phyloP scores from a whole-genome alignment of 2,888 invertebrate genomes.

The Onchidella celtica region DNA sequence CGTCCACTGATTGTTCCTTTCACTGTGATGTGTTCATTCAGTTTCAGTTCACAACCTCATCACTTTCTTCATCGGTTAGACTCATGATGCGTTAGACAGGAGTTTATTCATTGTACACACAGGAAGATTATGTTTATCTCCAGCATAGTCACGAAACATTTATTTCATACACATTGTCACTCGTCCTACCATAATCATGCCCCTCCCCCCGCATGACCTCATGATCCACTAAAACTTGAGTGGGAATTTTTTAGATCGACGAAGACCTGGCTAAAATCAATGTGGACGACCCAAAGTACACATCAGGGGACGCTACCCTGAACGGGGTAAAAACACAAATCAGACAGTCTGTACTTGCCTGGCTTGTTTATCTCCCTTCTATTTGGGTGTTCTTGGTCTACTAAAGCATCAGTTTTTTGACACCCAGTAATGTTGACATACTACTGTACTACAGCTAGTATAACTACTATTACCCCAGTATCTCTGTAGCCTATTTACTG shows the following conservation, averaged over 20 bases:
- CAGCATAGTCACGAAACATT: no score
- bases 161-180: no score
- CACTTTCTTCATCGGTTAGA: no score
- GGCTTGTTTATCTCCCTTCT: slow-evolving; percentile 30
- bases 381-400: slow-evolving; percentile 25
- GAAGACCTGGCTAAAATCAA: slow-evolving; percentile 80
- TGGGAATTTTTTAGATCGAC: slow-evolving; percentile 76
- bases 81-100: no score
- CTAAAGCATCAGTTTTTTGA: background rate
- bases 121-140: no score
- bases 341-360: slow-evolving; percentile 44
- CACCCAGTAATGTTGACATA: slow-evolving; percentile 16
- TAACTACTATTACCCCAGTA: background rate
- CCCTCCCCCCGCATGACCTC: background rate
- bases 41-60: no score
- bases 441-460: background rate
- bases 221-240: background rate
- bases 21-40: no score
- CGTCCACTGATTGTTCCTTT: no score
- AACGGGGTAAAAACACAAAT: slow-evolving; percentile 65
- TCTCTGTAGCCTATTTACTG: background rate
- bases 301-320: slow-evolving; percentile 69
- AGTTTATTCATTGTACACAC: no score
- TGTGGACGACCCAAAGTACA: slow-evolving; percentile 78
- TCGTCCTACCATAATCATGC: no score